Conservation (phyloP, 2,113 vertebrate species). For the Illadopsis cleaveri region DNA sequence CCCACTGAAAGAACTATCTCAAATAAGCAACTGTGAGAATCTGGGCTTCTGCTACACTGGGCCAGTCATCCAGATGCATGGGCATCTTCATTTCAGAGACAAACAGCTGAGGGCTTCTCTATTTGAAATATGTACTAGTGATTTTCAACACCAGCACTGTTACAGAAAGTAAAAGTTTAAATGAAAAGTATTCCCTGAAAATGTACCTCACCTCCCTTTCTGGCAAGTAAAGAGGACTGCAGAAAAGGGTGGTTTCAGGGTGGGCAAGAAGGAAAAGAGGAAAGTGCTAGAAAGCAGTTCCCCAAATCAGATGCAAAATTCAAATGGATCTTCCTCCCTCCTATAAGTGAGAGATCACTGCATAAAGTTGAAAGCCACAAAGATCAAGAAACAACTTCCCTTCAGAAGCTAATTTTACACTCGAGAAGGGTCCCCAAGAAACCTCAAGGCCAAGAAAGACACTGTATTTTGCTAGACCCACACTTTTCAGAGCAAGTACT, state of each 20-base stretch:
- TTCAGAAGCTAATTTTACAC: background rate
- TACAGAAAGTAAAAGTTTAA: background rate
- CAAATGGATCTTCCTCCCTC: background rate
- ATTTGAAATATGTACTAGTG: accelerated
- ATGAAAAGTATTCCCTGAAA: background rate
- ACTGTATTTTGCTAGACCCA: background rate
- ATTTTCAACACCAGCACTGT: background rate
- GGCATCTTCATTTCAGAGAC: background rate
- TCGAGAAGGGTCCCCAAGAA: background rate
- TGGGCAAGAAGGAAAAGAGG: background rate
- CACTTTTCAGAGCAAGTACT: background rate
- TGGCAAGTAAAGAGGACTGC: background rate
- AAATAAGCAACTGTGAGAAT: background rate
- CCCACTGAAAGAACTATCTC: background rate
- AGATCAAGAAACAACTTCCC: background rate
- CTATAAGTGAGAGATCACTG: background rate
- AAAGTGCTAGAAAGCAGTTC: background rate
- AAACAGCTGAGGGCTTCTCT: background rate
- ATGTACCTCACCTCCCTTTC: background rate
- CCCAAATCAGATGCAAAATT: background rate
- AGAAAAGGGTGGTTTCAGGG: background rate
- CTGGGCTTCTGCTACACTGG: background rate
- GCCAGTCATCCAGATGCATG: background rate
- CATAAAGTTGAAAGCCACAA: background rate
- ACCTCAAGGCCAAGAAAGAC: accelerated